phyloP scores from a whole-genome alignment of 2,888 invertebrate species.

The Dolomedes plantarius region DNA sequence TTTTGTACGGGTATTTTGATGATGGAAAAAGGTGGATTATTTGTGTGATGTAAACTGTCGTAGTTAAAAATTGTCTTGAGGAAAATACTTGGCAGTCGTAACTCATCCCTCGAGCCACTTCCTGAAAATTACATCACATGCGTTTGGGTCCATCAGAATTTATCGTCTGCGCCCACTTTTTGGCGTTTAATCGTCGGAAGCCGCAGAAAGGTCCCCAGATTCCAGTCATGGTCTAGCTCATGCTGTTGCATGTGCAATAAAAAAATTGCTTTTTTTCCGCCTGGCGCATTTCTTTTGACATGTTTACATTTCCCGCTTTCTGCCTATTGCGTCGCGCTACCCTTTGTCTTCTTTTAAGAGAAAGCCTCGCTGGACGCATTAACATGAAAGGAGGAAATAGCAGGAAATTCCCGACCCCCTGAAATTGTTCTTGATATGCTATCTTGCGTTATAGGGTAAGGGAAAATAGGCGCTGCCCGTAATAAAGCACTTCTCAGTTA shows the following conservation, averaged over 20 bases:
- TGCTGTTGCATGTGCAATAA: not conserved
- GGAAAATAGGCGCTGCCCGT: constrained; percentile 20
- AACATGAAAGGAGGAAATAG: constrained; percentile 19
- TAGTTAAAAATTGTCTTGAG: not conserved
- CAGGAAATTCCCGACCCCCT: constrained; percentile 28
- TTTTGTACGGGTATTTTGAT: too few relatives aligned
- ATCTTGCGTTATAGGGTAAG: constrained; percentile 56
- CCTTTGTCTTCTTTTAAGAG: constrained; percentile 8
- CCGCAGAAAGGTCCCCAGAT: constrained; percentile 1
- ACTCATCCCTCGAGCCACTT: not conserved
- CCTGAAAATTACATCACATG: constrained; percentile 3
- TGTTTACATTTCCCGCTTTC: constrained; percentile 23
- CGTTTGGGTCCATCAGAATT: constrained; percentile 23
- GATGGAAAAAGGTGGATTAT: too few relatives aligned
- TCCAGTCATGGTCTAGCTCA: constrained; percentile 24
- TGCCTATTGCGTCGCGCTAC: too few relatives aligned
- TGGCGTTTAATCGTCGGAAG: not conserved
- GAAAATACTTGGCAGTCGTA: not conserved
- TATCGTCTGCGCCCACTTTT: constrained; percentile 17
- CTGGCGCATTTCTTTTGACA: constrained; percentile 20
- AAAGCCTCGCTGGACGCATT: constrained; percentile 11
- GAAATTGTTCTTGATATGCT: constrained; percentile 56
- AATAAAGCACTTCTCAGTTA: not conserved
- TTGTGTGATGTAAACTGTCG: too few relatives aligned
- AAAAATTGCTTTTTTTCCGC: constrained; percentile 24